Conservation (phyloP, 2,113 vertebrate genomes). For the Silurus glanis region DNA sequence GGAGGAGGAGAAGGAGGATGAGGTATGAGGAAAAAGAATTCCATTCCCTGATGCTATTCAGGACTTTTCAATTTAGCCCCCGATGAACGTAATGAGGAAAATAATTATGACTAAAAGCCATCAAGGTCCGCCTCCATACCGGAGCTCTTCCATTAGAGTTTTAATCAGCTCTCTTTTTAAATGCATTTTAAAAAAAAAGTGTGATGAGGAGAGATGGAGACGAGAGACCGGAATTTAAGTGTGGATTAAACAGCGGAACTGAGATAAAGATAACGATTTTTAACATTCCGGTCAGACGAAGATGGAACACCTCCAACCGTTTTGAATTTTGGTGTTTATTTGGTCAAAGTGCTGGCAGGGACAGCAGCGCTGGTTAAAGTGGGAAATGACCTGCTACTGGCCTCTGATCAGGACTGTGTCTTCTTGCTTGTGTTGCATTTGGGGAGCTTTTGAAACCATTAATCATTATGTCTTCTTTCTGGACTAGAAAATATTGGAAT, state of each 20-base stretch:
- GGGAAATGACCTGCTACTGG: too few relatives aligned
- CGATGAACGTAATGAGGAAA: constrained; percentile 25
- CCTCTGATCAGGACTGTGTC: too few relatives aligned
- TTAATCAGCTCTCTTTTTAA: neutral
- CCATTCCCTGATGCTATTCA: constrained; percentile 36
- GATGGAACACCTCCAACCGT: neutral
- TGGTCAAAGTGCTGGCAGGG: neutral
- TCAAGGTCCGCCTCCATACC: neutral
- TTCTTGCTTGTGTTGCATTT: too few relatives aligned
- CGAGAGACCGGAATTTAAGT: neutral
- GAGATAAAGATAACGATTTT: too few relatives aligned
- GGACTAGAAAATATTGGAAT: too few relatives aligned
- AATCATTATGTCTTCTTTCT: too few relatives aligned
- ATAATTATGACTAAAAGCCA: constrained; percentile 32
- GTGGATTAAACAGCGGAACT: neutral
- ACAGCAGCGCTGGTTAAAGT: too few relatives aligned
- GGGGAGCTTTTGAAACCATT: too few relatives aligned
- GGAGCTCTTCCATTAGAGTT: neutral
- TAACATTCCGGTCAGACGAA: too few relatives aligned
- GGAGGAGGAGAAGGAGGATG: neutral
- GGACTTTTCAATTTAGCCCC: constrained; percentile 40
- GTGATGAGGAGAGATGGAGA: constrained; percentile 3
- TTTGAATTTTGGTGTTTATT: neutral
- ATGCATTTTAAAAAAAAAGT: neutral
- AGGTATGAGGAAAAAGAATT: constrained; percentile 23